These are phyloP conservation scores for Calidris pugnax DNA, from an alignment of 2,113 vertebrate genomes.

Conservation along the genomic window DNA sequence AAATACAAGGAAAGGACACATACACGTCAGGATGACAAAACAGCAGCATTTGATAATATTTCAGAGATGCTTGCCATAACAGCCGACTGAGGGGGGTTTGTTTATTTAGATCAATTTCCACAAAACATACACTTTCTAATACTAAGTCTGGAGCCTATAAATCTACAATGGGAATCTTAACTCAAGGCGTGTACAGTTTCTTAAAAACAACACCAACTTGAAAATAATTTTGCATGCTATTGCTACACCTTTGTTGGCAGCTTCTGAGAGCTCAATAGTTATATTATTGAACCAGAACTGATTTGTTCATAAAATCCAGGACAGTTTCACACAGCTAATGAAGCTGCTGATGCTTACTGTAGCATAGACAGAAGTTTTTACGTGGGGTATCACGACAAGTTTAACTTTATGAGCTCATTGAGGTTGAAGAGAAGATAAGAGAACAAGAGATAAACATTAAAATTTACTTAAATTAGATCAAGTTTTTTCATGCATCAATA, in stretches of 20 bases:
- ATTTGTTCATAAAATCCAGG: conserved; percentile 49
- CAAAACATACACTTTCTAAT: background rate
- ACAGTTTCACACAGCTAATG: conserved; percentile 46
- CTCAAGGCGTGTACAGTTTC: background rate
- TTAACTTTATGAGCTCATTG: background rate
- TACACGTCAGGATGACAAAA: background rate
- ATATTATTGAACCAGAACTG: conserved; percentile 41
- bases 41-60: background rate
- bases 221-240: conserved; percentile 41
- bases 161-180: conserved; percentile 21
- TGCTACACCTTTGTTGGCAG: conserved; percentile 39
- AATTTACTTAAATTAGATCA: background rate
- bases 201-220: conserved; percentile 34
- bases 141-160: background rate
- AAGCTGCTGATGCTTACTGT: conserved; percentile 44
- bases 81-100: background rate
- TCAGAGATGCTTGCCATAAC: background rate
- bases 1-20: background rate
- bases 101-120: background rate
- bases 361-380: background rate
- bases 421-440: background rate
- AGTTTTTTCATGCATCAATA: background rate
- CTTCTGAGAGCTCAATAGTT: conserved; percentile 50
- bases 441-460: background rate
- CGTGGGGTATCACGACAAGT: background rate